phyloP scores from a whole-genome alignment of 2,797 vertebrate species.

The Dicrostonyx torquatus region DNA sequence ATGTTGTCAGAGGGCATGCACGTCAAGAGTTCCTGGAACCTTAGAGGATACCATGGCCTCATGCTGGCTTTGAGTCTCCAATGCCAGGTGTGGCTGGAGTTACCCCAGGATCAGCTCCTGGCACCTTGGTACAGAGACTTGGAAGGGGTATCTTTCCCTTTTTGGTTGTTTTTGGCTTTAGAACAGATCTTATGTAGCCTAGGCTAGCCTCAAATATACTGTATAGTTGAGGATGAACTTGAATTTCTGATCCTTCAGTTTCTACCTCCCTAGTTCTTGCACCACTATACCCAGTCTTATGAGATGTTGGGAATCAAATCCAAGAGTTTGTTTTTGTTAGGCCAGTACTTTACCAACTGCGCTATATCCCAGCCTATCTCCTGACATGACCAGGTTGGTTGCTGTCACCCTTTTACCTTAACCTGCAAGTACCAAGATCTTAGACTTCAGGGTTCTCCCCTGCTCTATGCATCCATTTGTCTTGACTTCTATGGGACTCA shows the following conservation, averaged over 20 bases:
- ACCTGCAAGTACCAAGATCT: neutral
- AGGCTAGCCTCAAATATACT: neutral
- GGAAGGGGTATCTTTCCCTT: neutral
- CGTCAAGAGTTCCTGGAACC: neutral
- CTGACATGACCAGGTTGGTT: neutral
- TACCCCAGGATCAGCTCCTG: neutral
- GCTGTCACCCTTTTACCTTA: neutral
- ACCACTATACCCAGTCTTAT: neutral
- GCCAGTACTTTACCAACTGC: neutral
- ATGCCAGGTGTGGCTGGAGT: neutral
- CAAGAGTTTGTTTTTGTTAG: neutral
- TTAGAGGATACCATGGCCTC: neutral
- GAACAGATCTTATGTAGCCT: neutral
- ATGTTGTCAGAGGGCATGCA: neutral
- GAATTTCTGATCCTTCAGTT: neutral
- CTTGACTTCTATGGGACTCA: conserved; percentile 81
- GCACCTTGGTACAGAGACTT: neutral
- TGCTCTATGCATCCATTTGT: neutral
- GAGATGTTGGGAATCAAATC: neutral
- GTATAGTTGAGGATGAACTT: neutral
- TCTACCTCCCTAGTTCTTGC: neutral
- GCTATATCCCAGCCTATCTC: neutral
- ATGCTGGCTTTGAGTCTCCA: neutral
- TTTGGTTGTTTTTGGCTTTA: neutral
- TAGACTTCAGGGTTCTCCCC: neutral